These are phyloP conservation scores for Hirtodrosophila duncani DNA, from an alignment of 2,888 invertebrate genomes.

Conservation along the genomic window DNA sequence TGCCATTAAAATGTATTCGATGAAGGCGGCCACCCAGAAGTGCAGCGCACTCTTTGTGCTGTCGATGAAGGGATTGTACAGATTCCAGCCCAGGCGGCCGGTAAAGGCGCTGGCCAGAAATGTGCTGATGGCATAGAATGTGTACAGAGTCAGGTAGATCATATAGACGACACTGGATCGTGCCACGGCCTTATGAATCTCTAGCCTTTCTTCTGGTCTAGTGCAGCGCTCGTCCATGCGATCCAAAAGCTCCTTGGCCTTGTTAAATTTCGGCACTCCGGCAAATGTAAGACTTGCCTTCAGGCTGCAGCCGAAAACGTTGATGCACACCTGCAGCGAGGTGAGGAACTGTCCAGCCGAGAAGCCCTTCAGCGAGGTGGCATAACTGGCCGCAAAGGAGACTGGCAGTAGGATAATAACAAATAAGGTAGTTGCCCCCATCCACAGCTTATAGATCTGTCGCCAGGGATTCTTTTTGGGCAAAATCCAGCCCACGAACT, in stretches of 20 bases:
- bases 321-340: conserved; percentile 16
- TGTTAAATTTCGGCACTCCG: conserved; percentile 19
- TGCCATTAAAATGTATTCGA: conserved; percentile 30
- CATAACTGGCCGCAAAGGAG: neutral
- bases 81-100: conserved; percentile 32
- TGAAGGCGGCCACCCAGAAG: conserved; percentile 23
- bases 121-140: conserved; percentile 19
- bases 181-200: conserved; percentile 23
- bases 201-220: conserved; percentile 6
- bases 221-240: conserved; percentile 31
- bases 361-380: conserved; percentile 13
- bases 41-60: neutral
- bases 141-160: conserved; percentile 19
- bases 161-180: conserved; percentile 18
- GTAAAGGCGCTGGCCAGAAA: conserved; percentile 3
- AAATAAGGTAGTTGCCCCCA: neutral
- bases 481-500: conserved; percentile 14
- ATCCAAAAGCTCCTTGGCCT: conserved; percentile 29
- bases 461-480: neutral
- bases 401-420: conserved; percentile 6
- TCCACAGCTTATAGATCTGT: neutral
- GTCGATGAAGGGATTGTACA: conserved; percentile 42
- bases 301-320: conserved; percentile 7
- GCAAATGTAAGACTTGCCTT: conserved; percentile 23
- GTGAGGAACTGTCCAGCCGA: conserved; percentile 38